A percentile compares a stretch with the other conserved stretches of the same genome.
Conservation (phyloP, 2,113 vertebrate species). For the Platysternon megacephalum region DNA sequence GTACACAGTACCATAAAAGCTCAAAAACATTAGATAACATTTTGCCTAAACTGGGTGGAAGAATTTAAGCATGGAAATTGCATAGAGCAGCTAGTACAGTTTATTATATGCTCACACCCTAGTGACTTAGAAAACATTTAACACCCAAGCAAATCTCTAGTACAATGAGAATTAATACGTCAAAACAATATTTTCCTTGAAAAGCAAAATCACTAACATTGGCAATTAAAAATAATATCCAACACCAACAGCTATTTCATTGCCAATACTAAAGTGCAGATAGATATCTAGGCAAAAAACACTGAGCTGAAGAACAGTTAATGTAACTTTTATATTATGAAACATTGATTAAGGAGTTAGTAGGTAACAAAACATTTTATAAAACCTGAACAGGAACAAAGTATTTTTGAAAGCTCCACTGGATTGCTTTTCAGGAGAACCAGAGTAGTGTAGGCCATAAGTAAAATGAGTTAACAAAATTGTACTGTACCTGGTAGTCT, state of each 20-base stretch:
- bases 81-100: neutral
- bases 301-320: neutral
- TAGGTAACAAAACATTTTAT: neutral
- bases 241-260: neutral
- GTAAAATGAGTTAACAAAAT: neutral
- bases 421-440: neutral
- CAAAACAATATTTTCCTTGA: neutral
- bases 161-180: neutral
- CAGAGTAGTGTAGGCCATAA: neutral
- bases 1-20: neutral
- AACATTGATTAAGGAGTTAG: neutral
- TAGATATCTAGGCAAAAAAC: neutral
- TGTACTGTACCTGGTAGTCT: conserved; percentile 78
- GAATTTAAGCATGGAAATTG: neutral
- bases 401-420: neutral
- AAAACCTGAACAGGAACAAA: neutral
- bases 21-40: neutral
- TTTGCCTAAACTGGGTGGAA: neutral
- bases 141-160: neutral
- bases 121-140: neutral
- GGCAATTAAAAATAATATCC: neutral
- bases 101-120: fast-evolving
- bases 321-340: neutral
- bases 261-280: neutral
- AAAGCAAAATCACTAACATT: neutral